Percentiles rank a stretch among this genome's conserved stretches.
Evolutionary conservation across 2,888 invertebrate genomes (phyloP).

Genomic region (Diaperis boleti): DNA sequence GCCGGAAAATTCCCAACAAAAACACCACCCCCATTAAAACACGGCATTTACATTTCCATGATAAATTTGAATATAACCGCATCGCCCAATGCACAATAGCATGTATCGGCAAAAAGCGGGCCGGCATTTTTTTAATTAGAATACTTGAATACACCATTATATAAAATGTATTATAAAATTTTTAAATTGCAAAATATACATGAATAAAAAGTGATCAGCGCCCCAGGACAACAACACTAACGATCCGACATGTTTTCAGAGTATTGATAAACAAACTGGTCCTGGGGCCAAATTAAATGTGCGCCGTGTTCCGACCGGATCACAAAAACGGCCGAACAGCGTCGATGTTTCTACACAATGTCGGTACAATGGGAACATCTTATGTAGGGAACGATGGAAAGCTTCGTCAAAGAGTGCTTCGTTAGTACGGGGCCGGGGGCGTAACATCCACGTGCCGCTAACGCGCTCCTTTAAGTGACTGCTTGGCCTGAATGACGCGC

Average conservation of each 20-base stretch:
- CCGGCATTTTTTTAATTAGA: constrained; percentile 36
- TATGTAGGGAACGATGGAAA: constrained; percentile 56
- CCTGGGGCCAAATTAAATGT: constrained; percentile 61
- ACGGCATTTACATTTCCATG: constrained; percentile 30
- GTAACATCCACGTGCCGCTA: constrained; percentile 45
- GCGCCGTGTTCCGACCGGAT: constrained; percentile 56
- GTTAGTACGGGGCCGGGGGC: constrained; percentile 62
- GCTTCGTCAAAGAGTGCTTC: constrained; percentile 61
- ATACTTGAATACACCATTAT: constrained; percentile 38
- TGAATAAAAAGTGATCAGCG: constrained; percentile 53
- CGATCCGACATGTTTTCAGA: constrained; percentile 58
- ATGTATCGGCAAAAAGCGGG: constrained; percentile 18
- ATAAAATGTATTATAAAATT: constrained; percentile 50
- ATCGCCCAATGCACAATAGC: constrained; percentile 21
- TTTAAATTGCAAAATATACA: constrained; percentile 49
- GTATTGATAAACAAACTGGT: constrained; percentile 62
- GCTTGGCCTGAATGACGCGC: constrained; percentile 27
- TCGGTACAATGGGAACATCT: constrained; percentile 63
- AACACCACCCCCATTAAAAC: constrained; percentile 26
- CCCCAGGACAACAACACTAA: constrained; percentile 56
- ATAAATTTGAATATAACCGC: constrained; percentile 22
- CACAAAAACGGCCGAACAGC: constrained; percentile 59
- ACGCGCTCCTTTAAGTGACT: constrained; percentile 44
- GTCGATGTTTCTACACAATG: constrained; percentile 61
- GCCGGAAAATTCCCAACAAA: constrained; percentile 23